Evolutionary conservation across 2,797 vertebrate species (phyloP).

Genomic region (Cossypha caffra): DNA sequence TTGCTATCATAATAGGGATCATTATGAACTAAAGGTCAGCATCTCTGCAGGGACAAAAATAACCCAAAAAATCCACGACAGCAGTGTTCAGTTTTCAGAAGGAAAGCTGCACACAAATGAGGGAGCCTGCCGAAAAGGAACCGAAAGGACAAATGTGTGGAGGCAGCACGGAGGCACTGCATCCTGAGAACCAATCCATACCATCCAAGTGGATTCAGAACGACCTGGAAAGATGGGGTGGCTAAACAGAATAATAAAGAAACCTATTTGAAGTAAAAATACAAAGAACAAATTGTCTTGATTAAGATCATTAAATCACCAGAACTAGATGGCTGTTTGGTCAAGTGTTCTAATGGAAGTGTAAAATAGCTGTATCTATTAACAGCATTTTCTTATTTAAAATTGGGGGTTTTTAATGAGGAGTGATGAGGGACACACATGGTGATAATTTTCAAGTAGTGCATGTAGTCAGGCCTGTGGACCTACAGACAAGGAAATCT

Average conservation of each 20-base stretch:
- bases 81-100: background rate
- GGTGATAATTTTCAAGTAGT: background rate
- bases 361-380: background rate
- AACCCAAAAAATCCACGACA: background rate
- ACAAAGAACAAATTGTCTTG: background rate
- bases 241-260: background rate
- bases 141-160: background rate
- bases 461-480: background rate
- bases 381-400: background rate
- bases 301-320: background rate
- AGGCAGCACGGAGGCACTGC: background rate
- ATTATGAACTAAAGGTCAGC: slow-evolving; percentile 19
- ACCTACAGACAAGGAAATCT: background rate
- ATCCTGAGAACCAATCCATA: background rate
- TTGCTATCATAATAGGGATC: background rate
- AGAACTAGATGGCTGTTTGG: background rate
- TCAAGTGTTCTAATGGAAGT: background rate
- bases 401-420: background rate
- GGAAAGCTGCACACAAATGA: background rate
- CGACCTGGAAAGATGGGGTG: background rate
- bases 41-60: background rate
- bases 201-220: background rate
- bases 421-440: background rate
- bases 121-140: background rate
- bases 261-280: background rate